These are phyloP conservation scores for Euschistus heros DNA, from an alignment of 1,140 invertebrate species.

Conservation along the genomic window DNA sequence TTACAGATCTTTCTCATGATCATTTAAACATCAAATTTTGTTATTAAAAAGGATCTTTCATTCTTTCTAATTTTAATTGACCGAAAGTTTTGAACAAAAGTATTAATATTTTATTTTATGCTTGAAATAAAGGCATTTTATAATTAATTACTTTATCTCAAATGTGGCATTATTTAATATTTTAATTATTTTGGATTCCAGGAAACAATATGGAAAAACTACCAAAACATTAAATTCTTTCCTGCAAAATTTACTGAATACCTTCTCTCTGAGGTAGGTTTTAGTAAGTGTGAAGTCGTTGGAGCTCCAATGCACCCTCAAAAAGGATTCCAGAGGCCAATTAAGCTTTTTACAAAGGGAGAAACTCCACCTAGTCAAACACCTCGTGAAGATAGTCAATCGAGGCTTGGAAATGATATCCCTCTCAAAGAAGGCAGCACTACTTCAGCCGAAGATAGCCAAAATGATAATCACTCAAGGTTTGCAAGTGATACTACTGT, in stretches of 20 bases:
- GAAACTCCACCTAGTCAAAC: conserved; percentile 36
- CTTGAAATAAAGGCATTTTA: neutral
- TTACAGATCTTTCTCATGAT: no score
- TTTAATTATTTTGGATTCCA: conserved; percentile 39
- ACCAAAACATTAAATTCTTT: conserved; percentile 71
- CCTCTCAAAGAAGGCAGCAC: no score
- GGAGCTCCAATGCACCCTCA: conserved; percentile 72
- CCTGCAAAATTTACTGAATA: conserved; percentile 86
- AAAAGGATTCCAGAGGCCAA: conserved; percentile 81
- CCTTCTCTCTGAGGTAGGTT: conserved; percentile 85
- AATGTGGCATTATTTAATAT: neutral
- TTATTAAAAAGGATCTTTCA: neutral
- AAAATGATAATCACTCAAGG: no score
- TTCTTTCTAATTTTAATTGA: neutral
- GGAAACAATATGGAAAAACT: conserved; percentile 79
- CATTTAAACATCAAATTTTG: no score
- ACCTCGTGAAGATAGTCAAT: neutral
- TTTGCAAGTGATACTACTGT: no score
- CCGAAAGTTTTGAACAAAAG: neutral
- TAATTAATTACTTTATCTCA: neutral
- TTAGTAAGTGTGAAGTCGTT: conserved; percentile 73
- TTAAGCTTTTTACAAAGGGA: conserved; percentile 73
- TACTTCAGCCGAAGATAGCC: no score
- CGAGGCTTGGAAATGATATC: neutral
- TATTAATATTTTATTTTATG: neutral